Evolutionary conservation across 2,888 invertebrate species (phyloP).

Genomic region (Andrena dorsata): DNA sequence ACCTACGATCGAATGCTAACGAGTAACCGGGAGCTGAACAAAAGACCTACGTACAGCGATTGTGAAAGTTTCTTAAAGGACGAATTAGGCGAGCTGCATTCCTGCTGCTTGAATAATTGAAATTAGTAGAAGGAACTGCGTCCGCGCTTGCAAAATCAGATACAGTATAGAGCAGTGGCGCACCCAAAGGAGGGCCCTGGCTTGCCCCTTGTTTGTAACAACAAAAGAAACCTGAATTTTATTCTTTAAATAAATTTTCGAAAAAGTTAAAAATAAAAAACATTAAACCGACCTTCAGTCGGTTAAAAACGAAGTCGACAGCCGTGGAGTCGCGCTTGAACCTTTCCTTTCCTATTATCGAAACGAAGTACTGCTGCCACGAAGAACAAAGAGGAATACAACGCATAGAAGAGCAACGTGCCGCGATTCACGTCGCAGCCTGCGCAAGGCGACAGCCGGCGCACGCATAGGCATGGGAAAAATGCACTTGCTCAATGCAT

Average conservation of each 20-base stretch:
- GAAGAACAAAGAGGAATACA: constrained; percentile 23
- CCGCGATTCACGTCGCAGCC: constrained; percentile 27
- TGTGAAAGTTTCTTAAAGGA: background rate
- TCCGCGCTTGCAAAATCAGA: no score
- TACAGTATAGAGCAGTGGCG: no score
- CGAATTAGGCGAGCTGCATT: background rate
- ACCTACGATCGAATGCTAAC: background rate
- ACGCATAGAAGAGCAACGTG: constrained; percentile 29
- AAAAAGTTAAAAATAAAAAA: no score
- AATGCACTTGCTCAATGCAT: constrained; percentile 45
- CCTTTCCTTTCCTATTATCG: background rate
- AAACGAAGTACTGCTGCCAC: background rate
- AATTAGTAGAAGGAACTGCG: no score
- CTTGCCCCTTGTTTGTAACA: no score
- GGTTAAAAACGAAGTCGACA: no score
- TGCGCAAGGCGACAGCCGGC: constrained; percentile 23
- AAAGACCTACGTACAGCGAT: background rate
- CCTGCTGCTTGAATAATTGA: background rate
- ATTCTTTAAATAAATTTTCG: no score
- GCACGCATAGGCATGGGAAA: constrained; percentile 52
- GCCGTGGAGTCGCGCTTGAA: background rate
- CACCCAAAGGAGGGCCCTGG: no score
- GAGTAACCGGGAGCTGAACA: background rate
- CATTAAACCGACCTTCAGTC: no score
- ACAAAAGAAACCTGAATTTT: no score